phyloP scores from a whole-genome alignment of 1,140 invertebrate species.

The Apocrypta bakeri region DNA sequence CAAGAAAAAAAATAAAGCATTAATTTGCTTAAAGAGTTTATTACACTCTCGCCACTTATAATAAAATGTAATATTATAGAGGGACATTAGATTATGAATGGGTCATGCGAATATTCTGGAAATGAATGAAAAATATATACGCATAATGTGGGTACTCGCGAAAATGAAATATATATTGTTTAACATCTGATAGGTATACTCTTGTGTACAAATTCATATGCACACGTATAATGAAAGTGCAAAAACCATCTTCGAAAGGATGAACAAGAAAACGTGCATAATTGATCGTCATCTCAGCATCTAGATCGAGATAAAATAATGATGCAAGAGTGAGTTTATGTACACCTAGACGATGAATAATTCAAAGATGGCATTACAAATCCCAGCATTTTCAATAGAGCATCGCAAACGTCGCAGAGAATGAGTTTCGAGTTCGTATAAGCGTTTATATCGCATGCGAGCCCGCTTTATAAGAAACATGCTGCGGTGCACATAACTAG shows the following conservation, averaged over 20 bases:
- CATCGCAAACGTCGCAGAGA: not conserved
- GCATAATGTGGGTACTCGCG: not conserved
- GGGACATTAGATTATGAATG: not conserved
- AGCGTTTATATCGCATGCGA: not conserved
- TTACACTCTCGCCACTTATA: constrained; percentile 21
- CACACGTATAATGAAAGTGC: too few relatives aligned
- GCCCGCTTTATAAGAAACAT: not conserved
- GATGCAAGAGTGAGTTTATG: too few relatives aligned
- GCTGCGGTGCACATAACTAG: not conserved
- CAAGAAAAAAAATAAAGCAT: constrained; percentile 1
- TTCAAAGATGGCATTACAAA: not conserved
- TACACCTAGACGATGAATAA: too few relatives aligned
- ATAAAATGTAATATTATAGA: not conserved
- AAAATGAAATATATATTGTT: constrained; percentile 32
- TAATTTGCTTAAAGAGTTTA: constrained; percentile 44
- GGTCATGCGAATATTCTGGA: not conserved
- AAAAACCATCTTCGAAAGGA: too few relatives aligned
- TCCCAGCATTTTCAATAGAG: not conserved
- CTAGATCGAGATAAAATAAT: too few relatives aligned
- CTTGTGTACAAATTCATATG: too few relatives aligned
- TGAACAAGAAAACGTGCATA: too few relatives aligned
- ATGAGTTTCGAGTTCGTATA: not conserved
- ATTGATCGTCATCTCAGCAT: too few relatives aligned
- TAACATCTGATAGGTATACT: too few relatives aligned
- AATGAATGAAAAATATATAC: not conserved